Base-by-base conservation (phyloP, 1,140 invertebrate genomes). In the Daktulosphaira vitifoliae region DNA sequence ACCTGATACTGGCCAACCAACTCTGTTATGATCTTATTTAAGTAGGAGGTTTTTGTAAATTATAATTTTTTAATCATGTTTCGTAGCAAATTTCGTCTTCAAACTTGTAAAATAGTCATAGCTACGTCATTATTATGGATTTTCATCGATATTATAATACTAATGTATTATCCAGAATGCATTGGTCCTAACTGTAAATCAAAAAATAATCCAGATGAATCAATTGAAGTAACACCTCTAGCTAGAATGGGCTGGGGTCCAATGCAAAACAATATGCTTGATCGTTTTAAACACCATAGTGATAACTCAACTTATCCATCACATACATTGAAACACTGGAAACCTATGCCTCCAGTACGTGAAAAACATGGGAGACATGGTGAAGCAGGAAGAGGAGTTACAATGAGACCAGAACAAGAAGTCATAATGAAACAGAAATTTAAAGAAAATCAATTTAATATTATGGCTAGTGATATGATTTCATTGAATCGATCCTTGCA, bases 371-470 rank as follows among this genome's bases (percentile, higher is more conserved):
- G 85, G 2, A 81, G 75, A 39, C 88, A 89, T 3, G 95, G 95
- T 23, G 94, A 98, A 78, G 81, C 88, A 80, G 95, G 90, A 13
- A 87, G 87, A 73, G 83, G 90, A 26, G 94, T 98, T 5, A 82
- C 85, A 67, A 89, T 96, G 71, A 85, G 90, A 25, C 77, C 85
- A 3, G 86, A 91, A 20, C 82, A 89, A 73, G 88, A 96, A 71
- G 84, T 83, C 49, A 75, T 90, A 29, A 91, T 94, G 80, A 88
- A 95, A 77, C 91, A 96, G 71, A 92, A 93, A 73, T 98, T 98
- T 76, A 95, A 96, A 76, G 81, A 94, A 68, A 97, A 98, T 79
- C 94, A 99, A 78, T 99, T 99, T 77, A 99, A 99, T 79, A 79
- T 99, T 68, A 77, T 98, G 74, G 96, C 95, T 49, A 97, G 92